Evolutionary conservation across 2,797 vertebrate genomes (phyloP).

Genomic region (Sebastes trivittatus): DNA sequence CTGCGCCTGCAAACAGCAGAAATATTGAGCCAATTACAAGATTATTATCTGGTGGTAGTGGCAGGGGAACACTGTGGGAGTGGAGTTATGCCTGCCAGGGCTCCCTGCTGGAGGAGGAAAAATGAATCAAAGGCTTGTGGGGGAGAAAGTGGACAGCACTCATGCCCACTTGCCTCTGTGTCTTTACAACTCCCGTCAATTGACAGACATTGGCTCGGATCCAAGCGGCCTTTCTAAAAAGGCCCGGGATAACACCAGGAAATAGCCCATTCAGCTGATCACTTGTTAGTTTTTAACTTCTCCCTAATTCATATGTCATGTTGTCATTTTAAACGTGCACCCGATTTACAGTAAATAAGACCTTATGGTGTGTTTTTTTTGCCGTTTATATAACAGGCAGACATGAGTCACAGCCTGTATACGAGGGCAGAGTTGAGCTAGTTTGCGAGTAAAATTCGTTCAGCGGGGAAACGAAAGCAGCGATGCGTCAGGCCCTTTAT

Average conservation of each 20-base stretch:
- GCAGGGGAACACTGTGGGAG: constrained; percentile 62
- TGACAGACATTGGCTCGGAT: constrained; percentile 47
- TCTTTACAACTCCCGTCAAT: constrained; percentile 60
- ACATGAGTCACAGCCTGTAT: constrained; percentile 63
- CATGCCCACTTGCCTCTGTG: constrained; percentile 61
- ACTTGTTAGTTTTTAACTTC: constrained; percentile 34
- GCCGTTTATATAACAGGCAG: constrained; percentile 40
- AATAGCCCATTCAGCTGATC: constrained; percentile 29
- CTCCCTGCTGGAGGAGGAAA: constrained; percentile 58
- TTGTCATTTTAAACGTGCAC: constrained; percentile 27
- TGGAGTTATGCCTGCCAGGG: constrained; percentile 72
- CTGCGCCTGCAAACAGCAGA: constrained; percentile 71
- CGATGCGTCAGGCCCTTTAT: constrained; percentile 58
- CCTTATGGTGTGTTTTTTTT: constrained; percentile 21
- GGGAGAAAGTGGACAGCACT: constrained; percentile 57
- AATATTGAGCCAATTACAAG: constrained; percentile 87
- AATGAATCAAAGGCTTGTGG: constrained; percentile 69
- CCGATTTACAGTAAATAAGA: constrained; percentile 45
- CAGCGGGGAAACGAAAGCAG: constrained; percentile 57
- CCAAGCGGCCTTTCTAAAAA: constrained; percentile 39
- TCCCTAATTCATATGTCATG: constrained; percentile 42
- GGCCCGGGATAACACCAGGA: constrained; percentile 38
- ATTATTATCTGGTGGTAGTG: constrained; percentile 79
- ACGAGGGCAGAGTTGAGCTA: constrained; percentile 14
- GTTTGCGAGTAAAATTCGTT: constrained; percentile 40